A percentile compares a stretch with the other conserved stretches of the same genome.
These are phyloP conservation scores for Pelodiscus sinensis DNA, from an alignment of 2,113 vertebrate species.

Conservation along the genomic window DNA sequence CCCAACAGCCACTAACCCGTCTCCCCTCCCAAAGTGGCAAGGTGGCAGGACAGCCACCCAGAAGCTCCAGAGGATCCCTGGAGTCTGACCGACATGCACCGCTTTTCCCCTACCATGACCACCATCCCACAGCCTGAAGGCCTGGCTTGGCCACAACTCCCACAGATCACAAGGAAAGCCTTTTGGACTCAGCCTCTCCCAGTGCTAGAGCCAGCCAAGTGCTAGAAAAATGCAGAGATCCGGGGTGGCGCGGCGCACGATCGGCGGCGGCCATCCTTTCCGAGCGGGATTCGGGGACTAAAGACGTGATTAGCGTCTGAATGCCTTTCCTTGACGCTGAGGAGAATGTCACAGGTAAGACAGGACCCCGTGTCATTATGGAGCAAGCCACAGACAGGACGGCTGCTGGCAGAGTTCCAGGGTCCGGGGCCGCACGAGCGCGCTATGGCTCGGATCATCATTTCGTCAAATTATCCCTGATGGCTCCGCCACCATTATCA, in stretches of 20 bases:
- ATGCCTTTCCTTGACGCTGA: slow-evolving; percentile 59
- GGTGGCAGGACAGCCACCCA: fast-evolving
- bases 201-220: fast-evolving
- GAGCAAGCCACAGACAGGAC: slow-evolving; percentile 19
- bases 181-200: fast-evolving
- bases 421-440: neutral
- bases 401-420: slow-evolving; percentile 14
- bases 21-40: neutral
- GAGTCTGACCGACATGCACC: too few relatives aligned
- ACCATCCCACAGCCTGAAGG: fast-evolving
- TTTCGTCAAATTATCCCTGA: neutral
- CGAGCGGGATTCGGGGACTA: neutral
- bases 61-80: neutral
- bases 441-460: neutral
- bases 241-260: neutral
- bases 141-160: fast-evolving
- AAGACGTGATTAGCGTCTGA: slow-evolving; percentile 52
- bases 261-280: fast-evolving
- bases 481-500: neutral
- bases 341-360: slow-evolving; percentile 50
- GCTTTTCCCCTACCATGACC: neutral
- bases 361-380: slow-evolving; percentile 42
- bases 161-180: neutral
- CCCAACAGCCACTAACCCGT: neutral
- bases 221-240: neutral